Evolutionary conservation across 2,113 vertebrate species (phyloP).

Genomic region (Nothoprocta perdicaria): DNA sequence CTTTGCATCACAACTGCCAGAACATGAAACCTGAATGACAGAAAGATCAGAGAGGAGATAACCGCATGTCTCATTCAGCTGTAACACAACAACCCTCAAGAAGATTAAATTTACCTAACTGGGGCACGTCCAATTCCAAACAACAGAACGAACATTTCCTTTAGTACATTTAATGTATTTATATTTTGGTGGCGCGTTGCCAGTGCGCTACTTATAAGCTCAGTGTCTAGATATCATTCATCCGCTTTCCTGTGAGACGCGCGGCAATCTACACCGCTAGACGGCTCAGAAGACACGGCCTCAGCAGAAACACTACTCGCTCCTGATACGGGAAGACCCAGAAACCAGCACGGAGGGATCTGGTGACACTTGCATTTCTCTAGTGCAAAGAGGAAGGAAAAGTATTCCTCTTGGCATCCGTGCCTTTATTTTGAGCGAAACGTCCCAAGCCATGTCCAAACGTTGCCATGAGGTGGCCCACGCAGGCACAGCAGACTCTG

Average conservation of each 20-base stretch:
- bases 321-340: constrained; percentile 44
- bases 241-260: constrained; percentile 72
- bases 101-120: constrained; percentile 79
- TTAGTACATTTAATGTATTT: constrained; percentile 76
- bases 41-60: constrained; percentile 73
- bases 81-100: constrained; percentile 61
- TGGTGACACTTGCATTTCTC: constrained; percentile 44
- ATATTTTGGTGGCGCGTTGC: constrained; percentile 77
- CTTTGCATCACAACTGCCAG: constrained; percentile 65
- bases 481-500: background rate
- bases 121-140: constrained; percentile 76
- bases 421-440: constrained; percentile 69
- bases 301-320: constrained; percentile 76
- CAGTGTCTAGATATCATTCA: constrained; percentile 76
- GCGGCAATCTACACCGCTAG: constrained; percentile 65
- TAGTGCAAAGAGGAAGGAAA: constrained; percentile 22
- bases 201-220: constrained; percentile 77
- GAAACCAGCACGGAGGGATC: constrained; percentile 53
- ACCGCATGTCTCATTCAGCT: constrained; percentile 65
- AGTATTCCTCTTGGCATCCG: constrained; percentile 39
- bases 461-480: background rate
- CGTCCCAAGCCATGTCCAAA: constrained; percentile 41
- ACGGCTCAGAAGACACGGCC: constrained; percentile 71
- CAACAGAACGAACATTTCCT: constrained; percentile 79
- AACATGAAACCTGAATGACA: constrained; percentile 67